Evolutionary conservation across 2,113 vertebrate species (phyloP).

Genomic region (Periophthalmodon schlosseri): DNA sequence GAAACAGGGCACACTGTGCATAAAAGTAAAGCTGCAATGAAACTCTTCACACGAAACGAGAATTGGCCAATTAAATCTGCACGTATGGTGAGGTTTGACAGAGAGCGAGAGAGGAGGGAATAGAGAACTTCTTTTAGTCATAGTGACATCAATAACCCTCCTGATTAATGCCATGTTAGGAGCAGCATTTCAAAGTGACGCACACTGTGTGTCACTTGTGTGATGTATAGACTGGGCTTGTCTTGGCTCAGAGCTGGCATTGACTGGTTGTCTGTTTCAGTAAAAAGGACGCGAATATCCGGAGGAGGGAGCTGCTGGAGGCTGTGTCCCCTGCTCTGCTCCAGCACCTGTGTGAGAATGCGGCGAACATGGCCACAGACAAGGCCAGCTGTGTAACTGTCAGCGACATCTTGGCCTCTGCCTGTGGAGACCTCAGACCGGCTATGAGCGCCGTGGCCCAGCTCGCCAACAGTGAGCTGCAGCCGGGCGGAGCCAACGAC

Average conservation of each 20-base stretch:
- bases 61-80: no score
- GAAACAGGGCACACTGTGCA: no score
- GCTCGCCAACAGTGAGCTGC: constrained; percentile 82
- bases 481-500: constrained; percentile 83
- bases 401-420: constrained; percentile 83
- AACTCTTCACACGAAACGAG: no score
- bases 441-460: constrained; percentile 85
- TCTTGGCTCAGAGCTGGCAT: background rate
- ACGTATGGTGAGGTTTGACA: no score
- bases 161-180: no score
- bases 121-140: no score
- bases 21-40: no score
- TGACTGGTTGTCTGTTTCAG: constrained; percentile 60
- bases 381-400: constrained; percentile 84
- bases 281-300: constrained; percentile 85
- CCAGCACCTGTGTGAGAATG: constrained; percentile 80
- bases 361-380: constrained; percentile 81
- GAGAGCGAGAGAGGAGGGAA: no score
- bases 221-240: no score
- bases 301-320: constrained; percentile 86
- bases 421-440: constrained; percentile 83
- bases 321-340: constrained; percentile 85
- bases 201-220: no score
- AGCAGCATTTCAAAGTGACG: no score
- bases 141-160: no score